Evolutionary conservation across 37 sponge, comb jelly and placozoan species (phyloP), one percentile per base, ranked within the genome.

Genomic region (Chondrilla cf. caribensis): DNA sequence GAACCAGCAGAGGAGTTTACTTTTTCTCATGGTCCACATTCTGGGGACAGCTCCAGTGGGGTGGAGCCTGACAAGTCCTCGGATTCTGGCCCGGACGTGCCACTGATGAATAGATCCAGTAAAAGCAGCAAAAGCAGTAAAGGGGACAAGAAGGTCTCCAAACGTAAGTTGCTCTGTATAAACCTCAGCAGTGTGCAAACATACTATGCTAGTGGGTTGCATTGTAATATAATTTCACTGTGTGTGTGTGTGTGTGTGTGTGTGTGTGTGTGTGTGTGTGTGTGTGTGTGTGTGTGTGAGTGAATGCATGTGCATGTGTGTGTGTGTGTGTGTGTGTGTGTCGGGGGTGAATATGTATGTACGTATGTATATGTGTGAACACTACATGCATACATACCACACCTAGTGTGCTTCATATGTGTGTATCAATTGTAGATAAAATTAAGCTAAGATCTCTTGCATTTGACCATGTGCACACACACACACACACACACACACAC

Each of bases 41-140:
- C 51, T 11, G 11, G 51, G 9, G 51, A 47, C 51, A 47, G 51
- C 51, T 14, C 9, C 51, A 47, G 51, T 47, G 55, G 78, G 18
- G 26, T 82, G 29, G 51, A 41, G 83, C 57, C 40, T 40, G 82
- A 82, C 40, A 65, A 24, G 28, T 82, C 82, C 33, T 82, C 54
- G 8, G 82, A 67, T 17, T 26, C 60, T 8, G 22, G 47, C 17
- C 15, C 70, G 40, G 82, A 82, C 0, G 60, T 62, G 42, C 44
- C 82, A 42, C 60, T 39, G 47, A n/a, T n/a, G n/a, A n/a, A n/a
- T n/a, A n/a, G n/a, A n/a, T n/a, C n/a, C n/a, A n/a, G n/a, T n/a
- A 6, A n/a, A n/a, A 7, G 6, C 29, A 28, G 18, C 64, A 62
- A n/a, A 6, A 15, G 18, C 7, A 6, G 25, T 6, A 62, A 62